Evolutionary conservation across 2,888 invertebrate species (phyloP), one percentile per base, ranked within the genome.

Genomic region (Agonopterix heracliana): DNA sequence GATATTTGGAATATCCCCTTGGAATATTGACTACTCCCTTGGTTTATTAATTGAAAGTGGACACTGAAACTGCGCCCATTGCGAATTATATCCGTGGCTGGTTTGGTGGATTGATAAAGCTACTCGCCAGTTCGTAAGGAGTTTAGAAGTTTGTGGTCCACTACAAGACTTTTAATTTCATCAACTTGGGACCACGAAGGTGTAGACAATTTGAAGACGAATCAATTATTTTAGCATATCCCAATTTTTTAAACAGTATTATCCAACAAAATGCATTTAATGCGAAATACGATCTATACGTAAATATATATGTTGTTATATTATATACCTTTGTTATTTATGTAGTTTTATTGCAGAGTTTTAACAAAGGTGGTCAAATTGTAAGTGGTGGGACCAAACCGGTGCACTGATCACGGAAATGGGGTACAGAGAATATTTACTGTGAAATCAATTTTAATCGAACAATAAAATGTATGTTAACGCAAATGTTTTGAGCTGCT

Each of bases 161-260:
- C 42, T 17, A 36, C 17, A 47, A 13, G 9, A 17, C 48, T 50
- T 47, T 52, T 14, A 41, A 44, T 50, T 41, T 17, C 26, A 34
- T 36, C 41, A 56, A 45, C 55, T 57, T 53, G 67, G 67, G 74
- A 69, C 70, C 72, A 72, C 69, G 53, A 51, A 57, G 55, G 45
- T 60, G 55, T 49, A 44, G 48, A 45, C 55, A 57, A 61, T 41
- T 44, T 54, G 44, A 55, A 51, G 53, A 54, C 48, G 53, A 67
- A 78, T 82, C 78, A 81, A 80, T 83, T 83, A 83, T 71, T 82
- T 82, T 78, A 68, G 74, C 84, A 81, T 84, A 84, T 85, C 81
- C 64, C 64, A 65, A 67, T 71, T 71, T 67, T 17, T 64, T 74
- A 59, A 69, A 60, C 72, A 75, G 64, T 80, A 74, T 76, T 73